Evolutionary conservation across 2,797 vertebrate species (phyloP), one percentile per base, ranked within the genome.

Genomic region (Sitta carolinensis): DNA sequence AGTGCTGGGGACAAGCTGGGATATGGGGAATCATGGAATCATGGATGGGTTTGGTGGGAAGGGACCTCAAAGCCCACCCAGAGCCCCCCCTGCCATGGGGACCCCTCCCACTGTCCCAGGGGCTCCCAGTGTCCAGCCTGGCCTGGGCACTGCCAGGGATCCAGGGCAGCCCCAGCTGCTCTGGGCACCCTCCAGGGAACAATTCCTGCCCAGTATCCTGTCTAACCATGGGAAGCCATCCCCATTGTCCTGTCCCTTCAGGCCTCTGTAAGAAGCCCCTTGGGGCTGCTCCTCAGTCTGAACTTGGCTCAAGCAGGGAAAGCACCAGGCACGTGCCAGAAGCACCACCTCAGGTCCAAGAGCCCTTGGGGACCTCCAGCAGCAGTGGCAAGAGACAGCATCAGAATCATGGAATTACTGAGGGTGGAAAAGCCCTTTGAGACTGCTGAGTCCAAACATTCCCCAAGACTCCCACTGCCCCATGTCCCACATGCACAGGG

Each of bases 241-340:
- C 9, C 7, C 8, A 2, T 5, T 23, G 30, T 43, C 30, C 36
- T 55, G 22, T 11, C 54, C 42, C 40, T 40, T 32, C 50, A 30
- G 30, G 30, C 17, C 13, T 38, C 25, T n/a, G 19, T 12, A 38
- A 23, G 29, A 36, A 54, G 21, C 34, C 21, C 40, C 34, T 0
- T 10, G 17, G 45, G n/a, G 29, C 22, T 34, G 27, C 12, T 63
- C 20, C 72, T 13, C 11, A 16, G 17, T 3, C 27, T 27, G 43
- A 69, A 54, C 38, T 76, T 17, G 26, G 18, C 22, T 47, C 11
- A 14, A 25, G 51, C 32, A 58, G 17, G 36, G 29, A 12, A 76
- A 55, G 36, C 0, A n/a, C 7, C 4, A 22, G 19, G 25, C 14
- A 9, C 0, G 0, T 4, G 2, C 43, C 34, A 43, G 62, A 66